These are phyloP conservation scores for Drosophila ezoana DNA, from an alignment of 2,888 invertebrate species.

Conservation along the genomic window DNA sequence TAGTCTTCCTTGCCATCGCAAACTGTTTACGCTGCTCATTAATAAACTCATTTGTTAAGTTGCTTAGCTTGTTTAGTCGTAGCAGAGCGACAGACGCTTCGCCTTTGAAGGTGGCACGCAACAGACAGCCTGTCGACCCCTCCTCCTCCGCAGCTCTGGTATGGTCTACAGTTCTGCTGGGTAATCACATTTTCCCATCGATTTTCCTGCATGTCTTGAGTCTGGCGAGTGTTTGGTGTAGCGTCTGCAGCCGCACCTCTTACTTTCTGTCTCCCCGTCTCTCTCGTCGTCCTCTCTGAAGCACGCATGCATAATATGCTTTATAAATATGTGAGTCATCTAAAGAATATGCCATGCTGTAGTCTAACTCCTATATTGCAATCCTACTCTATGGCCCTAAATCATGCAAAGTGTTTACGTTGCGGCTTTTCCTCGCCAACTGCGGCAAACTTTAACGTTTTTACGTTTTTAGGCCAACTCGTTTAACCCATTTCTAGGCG, in stretches of 20 bases:
- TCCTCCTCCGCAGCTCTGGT: not conserved
- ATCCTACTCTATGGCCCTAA: constrained; percentile 55
- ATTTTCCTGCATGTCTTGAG: constrained; percentile 38
- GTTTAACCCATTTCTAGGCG: constrained; percentile 65
- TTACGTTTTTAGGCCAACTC: constrained; percentile 69
- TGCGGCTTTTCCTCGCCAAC: constrained; percentile 55
- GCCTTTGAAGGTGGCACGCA: constrained; percentile 40
- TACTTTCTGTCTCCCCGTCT: not conserved
- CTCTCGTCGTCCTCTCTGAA: not conserved
- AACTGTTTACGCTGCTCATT: constrained; percentile 51
- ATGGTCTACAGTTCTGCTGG: constrained; percentile 33
- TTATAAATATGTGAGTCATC: constrained; percentile 49
- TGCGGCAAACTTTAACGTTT: constrained; percentile 64
- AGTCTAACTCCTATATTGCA: constrained; percentile 36
- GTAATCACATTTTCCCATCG: constrained; percentile 57
- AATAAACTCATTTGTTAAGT: constrained; percentile 64
- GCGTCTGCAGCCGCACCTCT: constrained; percentile 29
- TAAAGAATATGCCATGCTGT: constrained; percentile 9
- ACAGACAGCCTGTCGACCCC: constrained; percentile 14
- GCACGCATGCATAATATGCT: constrained; percentile 33
- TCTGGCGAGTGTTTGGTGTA: constrained; percentile 7
- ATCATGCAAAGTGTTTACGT: constrained; percentile 69
- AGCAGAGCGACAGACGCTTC: not conserved
- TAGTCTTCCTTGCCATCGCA: constrained; percentile 2
- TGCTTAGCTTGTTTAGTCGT: constrained; percentile 31